Conservation (phyloP, 2,797 vertebrate species). For the Ammospiza maritima region DNA sequence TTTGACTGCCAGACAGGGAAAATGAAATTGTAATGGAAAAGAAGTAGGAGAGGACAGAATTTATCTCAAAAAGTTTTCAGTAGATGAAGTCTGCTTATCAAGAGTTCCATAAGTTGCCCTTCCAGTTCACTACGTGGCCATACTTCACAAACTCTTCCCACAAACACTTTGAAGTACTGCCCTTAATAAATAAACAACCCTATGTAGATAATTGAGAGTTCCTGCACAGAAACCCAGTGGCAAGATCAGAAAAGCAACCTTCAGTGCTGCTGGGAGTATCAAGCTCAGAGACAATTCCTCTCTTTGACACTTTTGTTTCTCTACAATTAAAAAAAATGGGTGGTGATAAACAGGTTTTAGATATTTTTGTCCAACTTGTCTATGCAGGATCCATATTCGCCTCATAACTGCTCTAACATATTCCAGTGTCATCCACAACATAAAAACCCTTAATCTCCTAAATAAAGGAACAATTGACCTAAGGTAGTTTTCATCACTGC, state of each 20-base stretch:
- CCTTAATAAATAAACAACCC: background rate
- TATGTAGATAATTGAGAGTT: background rate
- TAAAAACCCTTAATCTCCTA: background rate
- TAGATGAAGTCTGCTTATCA: background rate
- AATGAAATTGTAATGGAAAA: background rate
- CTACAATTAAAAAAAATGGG: background rate
- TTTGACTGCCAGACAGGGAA: background rate
- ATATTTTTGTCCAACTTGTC: background rate
- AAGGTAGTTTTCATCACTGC: background rate
- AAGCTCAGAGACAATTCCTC: background rate
- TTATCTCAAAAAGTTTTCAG: background rate
- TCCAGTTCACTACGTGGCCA: background rate
- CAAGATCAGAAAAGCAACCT: background rate
- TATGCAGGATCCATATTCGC: background rate
- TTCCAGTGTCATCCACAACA: background rate
- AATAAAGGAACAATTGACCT: constrained; percentile 11
- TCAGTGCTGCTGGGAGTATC: background rate
- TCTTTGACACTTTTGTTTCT: background rate
- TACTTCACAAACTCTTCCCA: background rate
- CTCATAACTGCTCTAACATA: background rate
- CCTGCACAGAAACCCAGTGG: background rate
- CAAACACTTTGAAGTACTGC: background rate
- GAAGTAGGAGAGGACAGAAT: background rate
- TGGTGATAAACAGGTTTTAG: background rate
- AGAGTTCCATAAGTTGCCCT: background rate